Percentiles rank a stretch among this genome's conserved stretches.
Evolutionary conservation across 2,113 vertebrate genomes (phyloP).

Genomic region (Scomber scombrus): DNA sequence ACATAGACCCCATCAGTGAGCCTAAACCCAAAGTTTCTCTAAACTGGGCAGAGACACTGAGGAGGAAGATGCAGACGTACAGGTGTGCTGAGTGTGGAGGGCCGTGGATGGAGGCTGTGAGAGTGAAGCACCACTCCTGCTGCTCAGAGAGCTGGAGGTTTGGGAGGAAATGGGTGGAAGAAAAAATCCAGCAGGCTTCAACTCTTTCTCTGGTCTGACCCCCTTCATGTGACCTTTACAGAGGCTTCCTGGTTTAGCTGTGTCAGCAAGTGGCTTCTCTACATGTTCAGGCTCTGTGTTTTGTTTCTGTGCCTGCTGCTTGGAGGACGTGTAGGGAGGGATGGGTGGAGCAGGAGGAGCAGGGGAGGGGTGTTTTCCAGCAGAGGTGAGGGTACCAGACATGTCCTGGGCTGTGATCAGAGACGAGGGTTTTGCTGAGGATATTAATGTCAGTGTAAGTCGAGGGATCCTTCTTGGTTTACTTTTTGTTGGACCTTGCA

Average conservation of each 20-base stretch:
- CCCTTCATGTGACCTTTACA: neutral
- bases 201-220: neutral
- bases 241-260: neutral
- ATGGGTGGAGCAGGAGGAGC: neutral
- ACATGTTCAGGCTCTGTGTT: neutral
- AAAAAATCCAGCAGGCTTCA: constrained; percentile 71
- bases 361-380: constrained; percentile 17
- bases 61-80: constrained; percentile 31
- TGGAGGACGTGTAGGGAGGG: constrained; percentile 2
- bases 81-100: constrained; percentile 11
- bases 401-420: constrained; percentile 54
- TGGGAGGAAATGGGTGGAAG: constrained; percentile 79
- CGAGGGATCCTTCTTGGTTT: constrained; percentile 69
- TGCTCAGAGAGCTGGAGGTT: neutral
- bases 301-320: neutral
- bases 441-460: constrained; percentile 65
- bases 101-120: constrained; percentile 7
- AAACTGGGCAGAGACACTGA: constrained; percentile 32
- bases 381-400: neutral
- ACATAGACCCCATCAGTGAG: neutral
- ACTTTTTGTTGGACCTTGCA: neutral
- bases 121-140: constrained; percentile 5
- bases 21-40: neutral
- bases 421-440: constrained; percentile 62
- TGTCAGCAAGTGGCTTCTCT: neutral